Evolutionary conservation across 2,888 invertebrate genomes (phyloP), one percentile per base, ranked within the genome.

Genomic region (Lordiphosa andalusiaca): DNA sequence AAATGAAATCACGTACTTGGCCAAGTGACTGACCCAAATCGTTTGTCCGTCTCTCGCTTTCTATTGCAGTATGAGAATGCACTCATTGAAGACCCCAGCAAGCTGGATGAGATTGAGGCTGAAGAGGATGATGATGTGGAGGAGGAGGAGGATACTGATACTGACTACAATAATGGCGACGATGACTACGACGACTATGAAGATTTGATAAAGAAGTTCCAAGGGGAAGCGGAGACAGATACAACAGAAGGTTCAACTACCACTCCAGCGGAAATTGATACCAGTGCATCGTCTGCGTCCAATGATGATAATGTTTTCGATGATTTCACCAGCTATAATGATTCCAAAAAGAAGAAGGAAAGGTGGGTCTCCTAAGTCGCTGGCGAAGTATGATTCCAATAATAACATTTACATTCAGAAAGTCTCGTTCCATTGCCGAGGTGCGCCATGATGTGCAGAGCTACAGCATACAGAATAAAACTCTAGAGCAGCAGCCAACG

Each of bases 371-470:
- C n/a, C 1, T 16, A n/a, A 25, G 4, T 3, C 5, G 13, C 6
- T 2, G 16, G 3, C 30, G 9, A 7, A 6, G 7, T 7, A 1
- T 0, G 7, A 12, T 5, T 13, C 2, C 6, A 38, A 53, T n/a
- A 23, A n/a, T 33, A 23, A 30, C 2, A n/a, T n/a, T 5, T 33
- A 3, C 4, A 40, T 16, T 0, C 25, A 88, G 90, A 65, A 84
- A 77, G 68, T 80, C 88, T 68, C 88, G 91, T 51, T 89, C 90
- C 36, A 87, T 91, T 76, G 60, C 81, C 6, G 71, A 69, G 4
- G 41, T 73, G 5, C 67, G 69, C 33, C 84, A 84, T 74, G 90
- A 90, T 38, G 74, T 90, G 53, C 73, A 73, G 52, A 90, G 13
- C 3, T 6, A 41, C 63, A 87, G 89, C 58, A 85, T 85, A 2